Percentiles rank a stretch among this genome's conserved stretches.
Conservation (phyloP, 2,888 invertebrate species). For the Nipponacmea schrenckii region DNA sequence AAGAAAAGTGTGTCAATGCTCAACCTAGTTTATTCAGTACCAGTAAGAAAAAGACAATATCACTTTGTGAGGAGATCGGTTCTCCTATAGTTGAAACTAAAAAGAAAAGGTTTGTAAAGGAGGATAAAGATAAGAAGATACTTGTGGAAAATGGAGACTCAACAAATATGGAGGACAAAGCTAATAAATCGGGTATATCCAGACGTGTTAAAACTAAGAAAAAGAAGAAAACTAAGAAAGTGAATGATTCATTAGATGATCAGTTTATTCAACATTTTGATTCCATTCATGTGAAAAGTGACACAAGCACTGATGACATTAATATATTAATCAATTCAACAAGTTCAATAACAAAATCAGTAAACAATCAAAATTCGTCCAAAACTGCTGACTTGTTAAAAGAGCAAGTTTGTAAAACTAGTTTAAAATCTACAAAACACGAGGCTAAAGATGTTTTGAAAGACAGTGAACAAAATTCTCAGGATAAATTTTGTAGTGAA, state of each 20-base stretch:
- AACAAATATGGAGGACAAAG: not conserved
- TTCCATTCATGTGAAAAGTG: constrained; percentile 5
- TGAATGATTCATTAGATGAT: not conserved
- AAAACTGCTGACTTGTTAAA: no score
- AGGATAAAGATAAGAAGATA: not conserved
- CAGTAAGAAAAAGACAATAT: not conserved
- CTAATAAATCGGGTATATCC: not conserved
- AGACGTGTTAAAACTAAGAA: not conserved
- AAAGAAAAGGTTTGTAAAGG: not conserved
- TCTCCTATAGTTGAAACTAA: not conserved
- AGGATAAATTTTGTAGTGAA: no score
- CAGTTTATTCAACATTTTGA: constrained; percentile 1
- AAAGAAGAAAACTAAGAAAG: not conserved
- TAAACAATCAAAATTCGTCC: not conserved
- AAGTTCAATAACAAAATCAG: not conserved
- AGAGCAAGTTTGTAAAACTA: no score
- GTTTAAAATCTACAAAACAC: no score
- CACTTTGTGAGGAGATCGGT: not conserved
- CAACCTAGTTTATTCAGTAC: not conserved
- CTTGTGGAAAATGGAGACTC: not conserved
- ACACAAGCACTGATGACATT: not conserved
- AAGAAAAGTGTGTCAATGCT: not conserved
- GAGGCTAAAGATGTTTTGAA: no score
- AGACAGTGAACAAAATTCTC: no score
- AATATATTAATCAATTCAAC: not conserved